Evolutionary conservation across 2,113 vertebrate genomes (phyloP), one percentile per base, ranked within the genome.

Genomic region (Aramus guarauna): DNA sequence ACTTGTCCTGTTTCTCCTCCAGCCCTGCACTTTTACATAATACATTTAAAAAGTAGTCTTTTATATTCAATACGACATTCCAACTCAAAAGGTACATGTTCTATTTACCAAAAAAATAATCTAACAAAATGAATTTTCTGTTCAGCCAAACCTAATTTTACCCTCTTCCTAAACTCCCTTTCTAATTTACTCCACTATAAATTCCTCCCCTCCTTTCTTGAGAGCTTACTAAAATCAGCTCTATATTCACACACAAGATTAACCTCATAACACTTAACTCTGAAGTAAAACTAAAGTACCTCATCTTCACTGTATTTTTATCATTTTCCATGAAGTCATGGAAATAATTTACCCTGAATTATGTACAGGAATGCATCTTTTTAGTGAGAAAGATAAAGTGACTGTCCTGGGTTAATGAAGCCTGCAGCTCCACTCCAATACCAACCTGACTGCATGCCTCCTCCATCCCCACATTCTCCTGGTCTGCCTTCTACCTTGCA

Each of bases 361-460:
- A 94, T 23, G 26, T 14, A 69, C 1, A 80, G 6, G 19, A 85
- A 59, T 24, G 16, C 11, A 37, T 16, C 27, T n/a, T 88, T 85
- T 78, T 24, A 88, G 16, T 4, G 1, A 9, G 47, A 91, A 82
- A 50, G 60, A 85, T n/a, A 22, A 91, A 88, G 22, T 17, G 22
- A 69, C 39, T 91, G 55, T 60, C 13, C 7, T 34, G 32, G 34
- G 32, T 59, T 69, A 74, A 85, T 18, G 39, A 1, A 64, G 12
- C 56, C 50, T 48, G 14, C 23, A 74, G 39, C 30, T 78, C 19
- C 45, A 47, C 39, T 45, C 36, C 50, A 66, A 27, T 23, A 72
- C 12, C 15, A 79, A n/a, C 12, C 27, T 11, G 27, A 56, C 1
- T 41, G 16, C 0, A 0, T 29, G 6, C 13, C 15, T 27, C 27